Base-by-base conservation (phyloP, 2,888 invertebrate genomes). In the Spodoptera littoralis region DNA sequence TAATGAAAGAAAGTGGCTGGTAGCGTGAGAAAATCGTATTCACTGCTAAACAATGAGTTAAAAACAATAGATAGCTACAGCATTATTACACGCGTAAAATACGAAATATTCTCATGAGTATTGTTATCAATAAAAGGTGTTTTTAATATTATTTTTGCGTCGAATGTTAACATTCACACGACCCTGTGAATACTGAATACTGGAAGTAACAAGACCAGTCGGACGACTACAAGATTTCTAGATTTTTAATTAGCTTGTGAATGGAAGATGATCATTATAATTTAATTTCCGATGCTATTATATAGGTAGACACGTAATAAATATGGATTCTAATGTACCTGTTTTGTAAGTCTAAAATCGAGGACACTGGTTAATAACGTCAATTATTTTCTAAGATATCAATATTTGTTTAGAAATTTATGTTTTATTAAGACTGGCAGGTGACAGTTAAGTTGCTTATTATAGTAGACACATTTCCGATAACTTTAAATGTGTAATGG, bases 1-100 rank as follows among this genome's bases (percentile, higher is more conserved):
- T 69, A 54, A 62, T 60, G 60, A 62, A 67, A 60, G 77, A 79
- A 79, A 79, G 66, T 75, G 59, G 49, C 55, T 58, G n/a, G 4
- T 8, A 8, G 53, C 65, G 77, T 80, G 80, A 22, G 73, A 79
- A 72, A 51, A 42, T 41, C 13, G 22, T 46, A 11, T 54, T 51
- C 43, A 30, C 24, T 46, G 36, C 36, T 24, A 59, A 12, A 78
- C 62, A 69, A 72, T 72, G 58, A 54, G n/a, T 11, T 50, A 13
- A 49, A 70, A 64, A 72, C 65, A 70, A 70, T 63, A 57, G 56
- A 27, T 42, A 46, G n/a, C 41, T 63, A 55, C 50, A 44, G n/a
- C n/a, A 60, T 72, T 75, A 72, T 66, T 53, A 22, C 42, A 48
- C n/a, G 55, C 56, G 62, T 44, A 64, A 67, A 65, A 56, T 51